Percentiles rank a stretch among this genome's conserved stretches.
Evolutionary conservation across 2,113 vertebrate genomes (phyloP).

Genomic region (Arvicanthis niloticus): DNA sequence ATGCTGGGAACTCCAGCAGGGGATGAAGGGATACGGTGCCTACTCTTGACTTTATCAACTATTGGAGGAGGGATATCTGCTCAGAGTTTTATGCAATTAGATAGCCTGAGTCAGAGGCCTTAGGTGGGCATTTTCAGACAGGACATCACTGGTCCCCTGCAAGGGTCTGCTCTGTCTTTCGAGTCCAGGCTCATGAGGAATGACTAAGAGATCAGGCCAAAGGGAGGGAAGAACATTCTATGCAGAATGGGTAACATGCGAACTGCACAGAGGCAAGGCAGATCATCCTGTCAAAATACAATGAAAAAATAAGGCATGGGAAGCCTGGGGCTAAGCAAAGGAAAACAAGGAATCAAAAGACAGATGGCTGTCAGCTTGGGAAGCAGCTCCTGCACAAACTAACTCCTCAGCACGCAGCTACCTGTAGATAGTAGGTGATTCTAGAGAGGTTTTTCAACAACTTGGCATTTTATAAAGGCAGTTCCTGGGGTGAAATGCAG

Average conservation of each 20-base stretch:
- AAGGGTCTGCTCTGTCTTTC: not conserved
- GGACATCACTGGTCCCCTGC: not conserved
- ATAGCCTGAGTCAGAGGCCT: not conserved
- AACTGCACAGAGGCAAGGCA: too few species aligned
- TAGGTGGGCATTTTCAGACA: not conserved
- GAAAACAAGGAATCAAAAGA: not conserved
- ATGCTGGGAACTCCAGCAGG: not conserved
- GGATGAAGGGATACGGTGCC: fast-evolving
- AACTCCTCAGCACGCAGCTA: not conserved
- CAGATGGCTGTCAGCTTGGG: not conserved
- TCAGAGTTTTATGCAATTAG: fast-evolving
- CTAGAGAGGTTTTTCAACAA: not conserved
- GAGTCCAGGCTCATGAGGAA: not conserved
- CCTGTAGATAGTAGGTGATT: not conserved
- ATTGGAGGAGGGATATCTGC: too few species aligned
- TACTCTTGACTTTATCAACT: not conserved
- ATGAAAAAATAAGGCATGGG: not conserved
- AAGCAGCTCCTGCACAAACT: not conserved
- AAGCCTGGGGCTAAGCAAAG: too few species aligned
- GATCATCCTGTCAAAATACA: not conserved
- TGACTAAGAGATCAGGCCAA: not conserved
- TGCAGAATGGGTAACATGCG: not conserved
- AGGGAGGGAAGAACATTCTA: not conserved
- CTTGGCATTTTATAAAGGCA: not conserved
- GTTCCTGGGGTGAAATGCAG: not conserved